Evolutionary conservation across 1,140 invertebrate species (phyloP).

Genomic region (Mya arenaria): DNA sequence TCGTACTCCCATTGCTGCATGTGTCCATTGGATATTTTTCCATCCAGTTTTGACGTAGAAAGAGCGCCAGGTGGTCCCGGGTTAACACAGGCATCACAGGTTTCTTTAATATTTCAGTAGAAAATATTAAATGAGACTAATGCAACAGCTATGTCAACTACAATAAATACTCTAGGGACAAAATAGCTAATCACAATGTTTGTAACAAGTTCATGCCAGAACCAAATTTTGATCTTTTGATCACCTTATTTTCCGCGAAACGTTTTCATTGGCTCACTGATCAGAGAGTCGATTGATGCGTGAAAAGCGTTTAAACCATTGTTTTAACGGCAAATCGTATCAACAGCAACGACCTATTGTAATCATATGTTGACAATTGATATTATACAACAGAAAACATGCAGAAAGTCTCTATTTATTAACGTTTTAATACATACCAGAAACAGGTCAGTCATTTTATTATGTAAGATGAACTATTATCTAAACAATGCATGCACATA

Average conservation of each 20-base stretch:
- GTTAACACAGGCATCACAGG: constrained; percentile 61
- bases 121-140: constrained; percentile 24
- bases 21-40: constrained; percentile 74
- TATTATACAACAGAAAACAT: no score
- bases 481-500: no score
- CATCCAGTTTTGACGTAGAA: constrained; percentile 80
- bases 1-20: constrained; percentile 68
- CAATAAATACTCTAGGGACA: constrained; percentile 37
- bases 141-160: constrained; percentile 53
- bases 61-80: constrained; percentile 71
- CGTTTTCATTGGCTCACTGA: constrained; percentile 21
- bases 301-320: constrained; percentile 10
- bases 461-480: not conserved
- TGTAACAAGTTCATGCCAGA: not conserved
- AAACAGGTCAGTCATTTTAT: no score
- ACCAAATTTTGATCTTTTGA: constrained; percentile 19
- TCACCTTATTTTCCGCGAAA: not conserved
- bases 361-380: no score
- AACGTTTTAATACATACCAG: no score
- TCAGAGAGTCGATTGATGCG: not conserved
- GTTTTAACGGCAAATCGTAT: constrained; percentile 26
- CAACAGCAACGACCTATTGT: constrained; percentile 50
- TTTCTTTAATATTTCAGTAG: not conserved
- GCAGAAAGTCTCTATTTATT: not conserved
- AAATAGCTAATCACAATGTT: constrained; percentile 35